Conservation (phyloP, 2,113 vertebrate genomes). For the Arvicanthis niloticus region DNA sequence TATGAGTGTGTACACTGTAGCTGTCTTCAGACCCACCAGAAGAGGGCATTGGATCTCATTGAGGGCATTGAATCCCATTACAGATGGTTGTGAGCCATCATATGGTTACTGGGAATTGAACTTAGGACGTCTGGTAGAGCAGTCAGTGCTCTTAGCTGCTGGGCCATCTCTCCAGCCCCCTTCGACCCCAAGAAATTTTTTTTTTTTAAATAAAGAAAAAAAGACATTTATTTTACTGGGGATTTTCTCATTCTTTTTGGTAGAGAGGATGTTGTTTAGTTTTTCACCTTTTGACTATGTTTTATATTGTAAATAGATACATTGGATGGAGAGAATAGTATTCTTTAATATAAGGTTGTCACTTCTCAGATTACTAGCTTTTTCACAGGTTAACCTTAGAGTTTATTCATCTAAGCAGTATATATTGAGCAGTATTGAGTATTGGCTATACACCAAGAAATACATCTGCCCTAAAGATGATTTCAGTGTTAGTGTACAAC, state of each 20-base stretch:
- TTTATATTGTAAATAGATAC: conserved; percentile 20
- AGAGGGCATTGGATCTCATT: too few species aligned
- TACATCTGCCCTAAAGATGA: neutral
- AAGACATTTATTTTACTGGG: neutral
- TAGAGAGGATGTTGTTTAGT: neutral
- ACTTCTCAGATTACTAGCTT: neutral
- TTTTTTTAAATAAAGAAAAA: conserved; percentile 20
- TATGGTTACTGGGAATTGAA: too few species aligned
- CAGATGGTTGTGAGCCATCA: too few species aligned
- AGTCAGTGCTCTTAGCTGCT: too few species aligned
- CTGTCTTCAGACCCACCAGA: too few species aligned
- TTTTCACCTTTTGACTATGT: neutral
- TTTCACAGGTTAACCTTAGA: conserved; percentile 36
- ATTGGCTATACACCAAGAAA: neutral
- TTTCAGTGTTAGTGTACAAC: neutral
- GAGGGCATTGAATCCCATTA: too few species aligned
- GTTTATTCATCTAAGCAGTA: neutral
- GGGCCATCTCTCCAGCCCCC: too few species aligned
- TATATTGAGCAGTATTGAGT: neutral
- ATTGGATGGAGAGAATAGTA: neutral
- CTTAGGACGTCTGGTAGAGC: too few species aligned
- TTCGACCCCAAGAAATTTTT: neutral
- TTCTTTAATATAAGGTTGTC: neutral
- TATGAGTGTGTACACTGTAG: too few species aligned
- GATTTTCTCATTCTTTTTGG: neutral